These are phyloP conservation scores for Phaethornis superciliosus DNA, from an alignment of 2,113 vertebrate species.

Conservation along the genomic window DNA sequence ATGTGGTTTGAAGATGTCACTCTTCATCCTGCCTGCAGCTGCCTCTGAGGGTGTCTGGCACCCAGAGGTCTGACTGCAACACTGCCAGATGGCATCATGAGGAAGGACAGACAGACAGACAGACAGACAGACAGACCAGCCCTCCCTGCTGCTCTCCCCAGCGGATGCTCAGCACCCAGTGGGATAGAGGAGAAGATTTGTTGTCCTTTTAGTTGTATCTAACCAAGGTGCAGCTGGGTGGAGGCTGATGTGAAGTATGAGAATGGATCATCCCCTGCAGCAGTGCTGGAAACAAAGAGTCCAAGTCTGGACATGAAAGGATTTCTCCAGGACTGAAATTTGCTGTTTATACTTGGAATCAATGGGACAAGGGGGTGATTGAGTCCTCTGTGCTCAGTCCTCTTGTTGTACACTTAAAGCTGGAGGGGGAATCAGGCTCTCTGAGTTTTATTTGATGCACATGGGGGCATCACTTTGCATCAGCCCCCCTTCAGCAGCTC, in stretches of 20 bases:
- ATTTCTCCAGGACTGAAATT: background rate
- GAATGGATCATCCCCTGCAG: background rate
- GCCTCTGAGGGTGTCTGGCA: background rate
- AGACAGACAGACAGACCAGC: background rate
- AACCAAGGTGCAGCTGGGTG: background rate
- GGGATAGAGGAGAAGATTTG: background rate
- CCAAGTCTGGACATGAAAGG: background rate
- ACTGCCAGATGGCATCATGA: background rate
- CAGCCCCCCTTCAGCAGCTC: background rate
- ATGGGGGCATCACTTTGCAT: background rate
- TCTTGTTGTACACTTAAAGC: background rate
- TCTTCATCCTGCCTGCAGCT: background rate
- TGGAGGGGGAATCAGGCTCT: background rate
- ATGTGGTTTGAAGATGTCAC: background rate
- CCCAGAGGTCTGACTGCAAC: background rate
- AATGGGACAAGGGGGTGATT: background rate
- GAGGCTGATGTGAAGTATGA: background rate
- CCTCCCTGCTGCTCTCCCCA: background rate
- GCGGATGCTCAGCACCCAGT: fast-evolving
- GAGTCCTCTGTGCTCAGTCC: background rate
- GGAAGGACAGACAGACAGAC: background rate
- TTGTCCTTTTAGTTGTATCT: background rate
- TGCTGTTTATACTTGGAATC: background rate
- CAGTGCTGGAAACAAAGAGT: fast-evolving
- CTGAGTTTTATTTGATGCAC: background rate